Evolutionary conservation across 2,888 invertebrate genomes (phyloP), one percentile per base, ranked within the genome.

Genomic region (Periphyllus acericola): DNA sequence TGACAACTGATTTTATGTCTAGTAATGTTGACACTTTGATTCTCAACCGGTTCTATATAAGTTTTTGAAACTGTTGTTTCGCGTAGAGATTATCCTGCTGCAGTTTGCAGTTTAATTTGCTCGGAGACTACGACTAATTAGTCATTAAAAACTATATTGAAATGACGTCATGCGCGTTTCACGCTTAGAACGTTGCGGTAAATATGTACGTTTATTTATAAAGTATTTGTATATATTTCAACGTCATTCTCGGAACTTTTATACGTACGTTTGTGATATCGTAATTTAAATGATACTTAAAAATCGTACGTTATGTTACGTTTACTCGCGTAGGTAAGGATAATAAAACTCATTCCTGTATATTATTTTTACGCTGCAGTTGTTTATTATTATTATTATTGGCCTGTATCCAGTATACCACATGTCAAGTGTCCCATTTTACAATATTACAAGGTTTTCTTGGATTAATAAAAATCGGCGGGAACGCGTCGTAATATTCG

Each of bases 371-470:
- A 55, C 72, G 34, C 55, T n/a, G 32, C 34, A 52, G 34, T 52
- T 19, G 52, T 72, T 72, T 40, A 60, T 76, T 68, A 68, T 66
- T 68, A 14, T 60, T 66, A 71, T 46, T 32, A 46, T 46, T 83
- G 72, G 72, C 83, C 25, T 34, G 52, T 29, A 74, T 55, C 83
- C 83, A 74, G 83, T 83, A 55, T 36, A 19, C 55, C 74, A 55
- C 83, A 83, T 72, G 83, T 82, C 71, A 82, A 46, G 32, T 83
- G 82, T 83, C 74, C 83, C 55, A 74, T 74, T 83, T 74, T 74
- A 83, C 36, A 55, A 74, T 46, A 46, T 83, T 83, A 74, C 83
- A 74, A 55, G 36, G 83, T 74, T 74, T 83, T 19, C 11, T 72
- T 36, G 74, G 55, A 83, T 74, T 74, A 60, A 36, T 72, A 72